Evolutionary conservation across 2,113 vertebrate species (phyloP).

Genomic region (Burhinus bistriatus): DNA sequence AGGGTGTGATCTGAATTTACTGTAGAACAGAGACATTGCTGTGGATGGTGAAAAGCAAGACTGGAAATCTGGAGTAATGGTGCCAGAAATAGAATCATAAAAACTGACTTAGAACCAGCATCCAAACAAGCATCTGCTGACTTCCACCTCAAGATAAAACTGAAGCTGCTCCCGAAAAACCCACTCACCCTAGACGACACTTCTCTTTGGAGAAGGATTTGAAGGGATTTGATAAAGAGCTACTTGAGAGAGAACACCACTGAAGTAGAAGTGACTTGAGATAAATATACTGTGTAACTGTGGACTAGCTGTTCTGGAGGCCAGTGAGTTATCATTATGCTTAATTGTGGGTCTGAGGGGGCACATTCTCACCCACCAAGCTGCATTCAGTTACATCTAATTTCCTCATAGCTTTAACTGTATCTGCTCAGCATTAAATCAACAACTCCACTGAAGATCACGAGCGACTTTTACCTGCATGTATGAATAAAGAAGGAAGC

Average conservation of each 20-base stretch:
- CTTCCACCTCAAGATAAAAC: not conserved
- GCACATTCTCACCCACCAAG: not conserved
- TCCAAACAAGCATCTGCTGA: constrained; percentile 30
- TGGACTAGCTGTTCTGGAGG: not conserved
- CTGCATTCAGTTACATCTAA: not conserved
- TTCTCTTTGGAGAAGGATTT: not conserved
- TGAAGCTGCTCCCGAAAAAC: not conserved
- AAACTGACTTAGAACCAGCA: constrained; percentile 18
- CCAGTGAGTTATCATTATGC: not conserved
- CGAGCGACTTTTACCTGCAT: not conserved
- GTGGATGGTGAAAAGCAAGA: constrained; percentile 19
- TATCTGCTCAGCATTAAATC: not conserved
- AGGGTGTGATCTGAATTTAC: constrained; percentile 16
- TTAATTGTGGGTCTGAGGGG: not conserved
- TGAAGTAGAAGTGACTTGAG: not conserved
- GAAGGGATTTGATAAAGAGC: not conserved
- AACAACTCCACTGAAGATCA: not conserved
- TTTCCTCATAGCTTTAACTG: not conserved
- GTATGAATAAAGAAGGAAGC: not conserved
- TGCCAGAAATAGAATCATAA: constrained; percentile 36
- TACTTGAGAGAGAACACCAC: not conserved
- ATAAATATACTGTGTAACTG: not conserved
- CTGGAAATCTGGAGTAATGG: not conserved
- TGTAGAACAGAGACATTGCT: not conserved
- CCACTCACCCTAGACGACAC: not conserved